Conservation (phyloP, 2,113 vertebrate genomes). For the Notothenia rossii region DNA sequence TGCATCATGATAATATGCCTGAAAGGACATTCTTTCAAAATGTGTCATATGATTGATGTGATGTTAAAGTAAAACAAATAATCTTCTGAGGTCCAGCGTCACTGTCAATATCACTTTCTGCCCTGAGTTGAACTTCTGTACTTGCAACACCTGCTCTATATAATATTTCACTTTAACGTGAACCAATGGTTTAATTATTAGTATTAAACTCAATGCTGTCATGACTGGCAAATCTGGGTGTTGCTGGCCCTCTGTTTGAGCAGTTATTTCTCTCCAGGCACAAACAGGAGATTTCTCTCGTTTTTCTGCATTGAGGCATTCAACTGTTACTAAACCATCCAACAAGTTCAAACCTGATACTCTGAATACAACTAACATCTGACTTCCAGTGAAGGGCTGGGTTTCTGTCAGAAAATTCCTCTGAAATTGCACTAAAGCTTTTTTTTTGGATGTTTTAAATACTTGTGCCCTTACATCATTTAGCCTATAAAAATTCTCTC, state of each 20-base stretch:
- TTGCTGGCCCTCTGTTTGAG: constrained; percentile 8
- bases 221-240: constrained; percentile 60
- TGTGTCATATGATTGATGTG: background rate
- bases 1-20: background rate
- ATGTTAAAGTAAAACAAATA: too few species aligned
- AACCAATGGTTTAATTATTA: background rate
- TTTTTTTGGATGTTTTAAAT: constrained; percentile 70
- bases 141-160: background rate
- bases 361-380: constrained; percentile 63
- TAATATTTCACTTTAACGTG: constrained; percentile 11
- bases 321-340: constrained; percentile 42
- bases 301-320: constrained; percentile 51
- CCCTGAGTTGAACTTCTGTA: background rate
- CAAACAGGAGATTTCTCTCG: constrained; percentile 28
- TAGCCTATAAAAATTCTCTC: constrained; percentile 35
- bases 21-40: background rate
- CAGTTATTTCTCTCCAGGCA: constrained; percentile 60
- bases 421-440: constrained; percentile 50
- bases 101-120: background rate
- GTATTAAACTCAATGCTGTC: constrained; percentile 14
- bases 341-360: constrained; percentile 72
- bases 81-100: background rate
- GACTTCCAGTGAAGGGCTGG: constrained; percentile 57
- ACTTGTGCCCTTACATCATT: constrained; percentile 66
- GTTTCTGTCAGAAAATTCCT: constrained; percentile 64